Conservation (phyloP, 2,888 invertebrate genomes). For the Pteria penguin region DNA sequence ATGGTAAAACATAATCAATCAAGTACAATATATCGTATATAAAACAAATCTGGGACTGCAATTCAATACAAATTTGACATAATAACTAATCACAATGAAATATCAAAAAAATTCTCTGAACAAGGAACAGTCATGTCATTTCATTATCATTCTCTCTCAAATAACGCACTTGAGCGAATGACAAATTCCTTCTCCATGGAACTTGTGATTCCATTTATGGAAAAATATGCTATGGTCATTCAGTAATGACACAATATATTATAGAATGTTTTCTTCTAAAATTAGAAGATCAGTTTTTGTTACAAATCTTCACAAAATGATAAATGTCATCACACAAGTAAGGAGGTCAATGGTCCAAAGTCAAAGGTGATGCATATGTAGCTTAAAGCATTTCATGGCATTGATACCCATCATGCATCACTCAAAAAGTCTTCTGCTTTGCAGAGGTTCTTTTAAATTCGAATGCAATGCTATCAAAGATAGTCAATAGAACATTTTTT, state of each 20-base stretch:
- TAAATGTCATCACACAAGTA: too few species aligned
- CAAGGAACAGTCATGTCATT: background rate
- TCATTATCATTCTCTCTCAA: background rate
- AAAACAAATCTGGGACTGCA: background rate
- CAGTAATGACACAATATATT: too few species aligned
- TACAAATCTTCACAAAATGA: too few species aligned
- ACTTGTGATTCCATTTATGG: background rate
- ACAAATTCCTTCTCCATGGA: background rate
- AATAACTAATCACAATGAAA: background rate
- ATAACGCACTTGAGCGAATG: background rate
- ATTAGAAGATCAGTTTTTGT: too few species aligned
- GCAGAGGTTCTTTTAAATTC: too few species aligned
- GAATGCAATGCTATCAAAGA: too few species aligned
- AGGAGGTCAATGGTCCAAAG: background rate
- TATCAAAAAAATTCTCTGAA: background rate
- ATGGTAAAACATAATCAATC: background rate
- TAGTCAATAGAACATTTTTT: too few species aligned
- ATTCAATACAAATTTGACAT: background rate
- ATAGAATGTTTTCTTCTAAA: too few species aligned
- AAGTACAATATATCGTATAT: background rate
- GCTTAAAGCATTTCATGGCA: conserved; percentile 37
- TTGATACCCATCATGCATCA: conserved; percentile 31
- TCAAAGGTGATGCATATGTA: conserved; percentile 18
- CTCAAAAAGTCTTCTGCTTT: background rate
- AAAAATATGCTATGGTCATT: too few species aligned